These are phyloP conservation scores for Drosophila ezoana DNA, from an alignment of 2,888 invertebrate species.

Conservation along the genomic window DNA sequence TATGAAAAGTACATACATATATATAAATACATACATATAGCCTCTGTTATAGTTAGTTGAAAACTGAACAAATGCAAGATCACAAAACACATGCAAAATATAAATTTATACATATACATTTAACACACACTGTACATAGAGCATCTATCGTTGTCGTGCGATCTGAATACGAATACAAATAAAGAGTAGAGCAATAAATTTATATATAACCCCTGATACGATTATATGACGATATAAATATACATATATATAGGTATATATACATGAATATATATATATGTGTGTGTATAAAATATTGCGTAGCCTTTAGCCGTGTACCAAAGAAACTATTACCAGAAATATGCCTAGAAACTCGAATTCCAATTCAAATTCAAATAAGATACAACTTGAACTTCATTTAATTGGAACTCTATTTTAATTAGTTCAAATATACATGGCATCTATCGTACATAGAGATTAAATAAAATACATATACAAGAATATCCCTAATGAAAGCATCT, in stretches of 20 bases:
- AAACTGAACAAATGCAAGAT: constrained; percentile 51
- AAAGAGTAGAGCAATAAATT: constrained; percentile 71
- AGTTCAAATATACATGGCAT: constrained; percentile 61
- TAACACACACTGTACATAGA: constrained; percentile 66
- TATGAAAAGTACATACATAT: constrained; percentile 17
- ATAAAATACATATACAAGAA: background rate
- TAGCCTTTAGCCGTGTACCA: constrained; percentile 77
- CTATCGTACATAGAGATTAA: constrained; percentile 2
- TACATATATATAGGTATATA: constrained; percentile 1
- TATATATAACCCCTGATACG: constrained; percentile 46
- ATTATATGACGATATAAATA: constrained; percentile 43
- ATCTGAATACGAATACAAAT: constrained; percentile 48
- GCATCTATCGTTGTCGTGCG: constrained; percentile 57
- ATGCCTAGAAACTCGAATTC: constrained; percentile 27
- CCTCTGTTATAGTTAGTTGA: constrained; percentile 77
- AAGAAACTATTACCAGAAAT: constrained; percentile 38
- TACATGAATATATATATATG: constrained; percentile 32
- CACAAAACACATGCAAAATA: constrained; percentile 10
- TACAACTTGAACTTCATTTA: constrained; percentile 10
- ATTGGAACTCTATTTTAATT: constrained; percentile 66
- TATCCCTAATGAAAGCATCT: constrained; percentile 20
- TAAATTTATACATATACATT: constrained; percentile 33
- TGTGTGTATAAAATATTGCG: constrained; percentile 59
- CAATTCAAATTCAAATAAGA: constrained; percentile 31
- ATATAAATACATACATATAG: constrained; percentile 50